Conservation (phyloP, 2,113 vertebrate species). For the Andinoacara biseriatus region DNA sequence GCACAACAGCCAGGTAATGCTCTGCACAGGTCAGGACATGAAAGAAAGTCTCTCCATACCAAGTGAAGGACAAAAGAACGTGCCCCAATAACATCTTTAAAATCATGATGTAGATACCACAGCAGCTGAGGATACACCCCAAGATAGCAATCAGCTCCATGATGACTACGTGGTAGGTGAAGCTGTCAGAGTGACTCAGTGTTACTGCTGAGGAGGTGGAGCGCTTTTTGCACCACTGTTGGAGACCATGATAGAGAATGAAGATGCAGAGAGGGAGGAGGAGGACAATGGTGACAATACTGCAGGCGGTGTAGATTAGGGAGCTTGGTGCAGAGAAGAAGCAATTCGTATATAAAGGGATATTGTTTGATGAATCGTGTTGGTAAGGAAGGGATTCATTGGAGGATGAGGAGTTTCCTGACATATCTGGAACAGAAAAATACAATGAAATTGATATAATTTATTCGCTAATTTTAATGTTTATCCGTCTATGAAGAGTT, state of each 20-base stretch:
- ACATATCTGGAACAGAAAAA: neutral
- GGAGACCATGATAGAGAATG: neutral
- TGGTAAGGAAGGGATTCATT: neutral
- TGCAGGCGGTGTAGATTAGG: neutral
- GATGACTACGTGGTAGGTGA: conserved; percentile 2
- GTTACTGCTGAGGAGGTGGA: neutral
- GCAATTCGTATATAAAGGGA: neutral
- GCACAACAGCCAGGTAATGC: conserved; percentile 10
- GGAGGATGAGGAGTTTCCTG: neutral
- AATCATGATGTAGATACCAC: neutral
- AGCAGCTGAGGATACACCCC: neutral
- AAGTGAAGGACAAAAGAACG: neutral
- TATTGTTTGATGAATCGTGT: too few species aligned
- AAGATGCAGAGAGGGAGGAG: neutral
- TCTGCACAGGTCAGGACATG: conserved; percentile 9
- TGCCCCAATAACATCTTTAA: neutral
- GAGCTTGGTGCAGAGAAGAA: neutral
- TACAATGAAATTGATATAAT: neutral
- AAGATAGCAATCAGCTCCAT: neutral
- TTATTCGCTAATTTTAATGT: neutral
- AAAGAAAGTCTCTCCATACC: neutral
- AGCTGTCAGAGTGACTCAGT: neutral
- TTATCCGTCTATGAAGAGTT: neutral
- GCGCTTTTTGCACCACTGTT: neutral
- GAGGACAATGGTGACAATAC: neutral